phyloP scores from a whole-genome alignment of 2,888 invertebrate species.

The Hipparchia sbordonii region DNA sequence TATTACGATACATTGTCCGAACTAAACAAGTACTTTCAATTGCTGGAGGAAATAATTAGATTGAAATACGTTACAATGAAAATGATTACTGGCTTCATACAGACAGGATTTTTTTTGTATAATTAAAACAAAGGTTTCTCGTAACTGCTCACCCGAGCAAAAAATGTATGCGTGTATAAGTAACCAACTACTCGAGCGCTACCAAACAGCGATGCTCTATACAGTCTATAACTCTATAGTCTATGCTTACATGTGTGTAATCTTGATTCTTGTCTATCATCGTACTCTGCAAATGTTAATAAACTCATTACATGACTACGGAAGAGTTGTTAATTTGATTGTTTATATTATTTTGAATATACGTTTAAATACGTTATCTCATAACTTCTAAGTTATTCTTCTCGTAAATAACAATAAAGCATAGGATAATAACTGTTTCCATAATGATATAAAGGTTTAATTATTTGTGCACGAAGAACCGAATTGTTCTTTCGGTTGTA shows the following conservation, averaged over 20 bases:
- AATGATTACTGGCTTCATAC: slow-evolving; percentile 30
- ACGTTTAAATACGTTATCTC: no score
- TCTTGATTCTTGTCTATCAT: background rate
- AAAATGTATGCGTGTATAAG: slow-evolving; percentile 38
- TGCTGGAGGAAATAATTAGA: slow-evolving; percentile 22
- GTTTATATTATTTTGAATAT: background rate
- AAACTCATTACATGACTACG: background rate
- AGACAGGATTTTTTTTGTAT: slow-evolving; percentile 34
- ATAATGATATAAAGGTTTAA: no score
- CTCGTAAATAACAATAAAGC: no score
- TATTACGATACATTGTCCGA: slow-evolving; percentile 1
- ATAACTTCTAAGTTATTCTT: no score
- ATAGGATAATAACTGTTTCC: no score
- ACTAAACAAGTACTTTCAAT: slow-evolving; percentile 19
- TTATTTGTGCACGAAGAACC: no score
- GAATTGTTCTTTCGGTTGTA: no score
- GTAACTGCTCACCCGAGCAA: slow-evolving; percentile 39
- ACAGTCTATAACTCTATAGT: no score
- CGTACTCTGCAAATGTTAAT: background rate
- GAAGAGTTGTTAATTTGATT: background rate
- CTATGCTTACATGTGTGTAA: slow-evolving; percentile 9
- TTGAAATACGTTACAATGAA: slow-evolving; percentile 24
- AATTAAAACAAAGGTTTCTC: slow-evolving; percentile 40
- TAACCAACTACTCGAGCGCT: slow-evolving; percentile 36
- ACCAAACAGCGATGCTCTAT: slow-evolving; percentile 24